These are phyloP conservation scores for Siniperca knerii DNA, from an alignment of 2,113 vertebrate species.

Conservation along the genomic window DNA sequence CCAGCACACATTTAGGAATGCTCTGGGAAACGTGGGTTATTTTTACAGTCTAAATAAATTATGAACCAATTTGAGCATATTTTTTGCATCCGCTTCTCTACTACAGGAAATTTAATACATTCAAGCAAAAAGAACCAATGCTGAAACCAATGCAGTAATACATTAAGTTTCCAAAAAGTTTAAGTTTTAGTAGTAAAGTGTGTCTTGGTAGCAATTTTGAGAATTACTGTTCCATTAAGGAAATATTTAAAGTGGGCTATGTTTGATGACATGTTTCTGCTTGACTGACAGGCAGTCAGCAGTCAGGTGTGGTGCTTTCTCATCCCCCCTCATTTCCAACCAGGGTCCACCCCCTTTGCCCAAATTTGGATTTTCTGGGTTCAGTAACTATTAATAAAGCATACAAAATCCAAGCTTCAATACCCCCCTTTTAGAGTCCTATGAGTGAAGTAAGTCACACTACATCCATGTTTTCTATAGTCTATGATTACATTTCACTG, in stretches of 20 bases:
- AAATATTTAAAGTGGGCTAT: not conserved
- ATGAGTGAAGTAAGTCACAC: not conserved
- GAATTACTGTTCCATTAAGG: not conserved
- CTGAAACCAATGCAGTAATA: not conserved
- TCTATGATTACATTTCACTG: not conserved
- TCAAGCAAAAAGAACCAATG: not conserved
- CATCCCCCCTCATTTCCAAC: not conserved
- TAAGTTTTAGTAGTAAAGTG: not conserved
- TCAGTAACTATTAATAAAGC: not conserved
- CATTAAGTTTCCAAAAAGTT: not conserved
- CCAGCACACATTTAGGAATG: slow-evolving; percentile 4
- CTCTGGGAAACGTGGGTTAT: slow-evolving; percentile 12
- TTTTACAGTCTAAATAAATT: slow-evolving; percentile 50
- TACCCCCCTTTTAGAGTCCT: not conserved
- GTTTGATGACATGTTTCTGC: not conserved
- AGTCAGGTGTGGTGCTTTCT: not conserved
- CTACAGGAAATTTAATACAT: not conserved
- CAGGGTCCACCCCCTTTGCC: not conserved
- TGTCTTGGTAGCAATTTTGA: not conserved
- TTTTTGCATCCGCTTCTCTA: slow-evolving; percentile 10
- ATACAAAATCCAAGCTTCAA: not conserved
- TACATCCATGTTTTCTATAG: not conserved
- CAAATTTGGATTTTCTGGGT: not conserved
- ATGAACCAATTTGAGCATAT: slow-evolving; percentile 30
- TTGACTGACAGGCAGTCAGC: not conserved